A percentile compares a stretch with the other conserved stretches of the same genome.
phyloP scores from a whole-genome alignment of 2,888 invertebrate species.

The Epistrophella euchroma region DNA sequence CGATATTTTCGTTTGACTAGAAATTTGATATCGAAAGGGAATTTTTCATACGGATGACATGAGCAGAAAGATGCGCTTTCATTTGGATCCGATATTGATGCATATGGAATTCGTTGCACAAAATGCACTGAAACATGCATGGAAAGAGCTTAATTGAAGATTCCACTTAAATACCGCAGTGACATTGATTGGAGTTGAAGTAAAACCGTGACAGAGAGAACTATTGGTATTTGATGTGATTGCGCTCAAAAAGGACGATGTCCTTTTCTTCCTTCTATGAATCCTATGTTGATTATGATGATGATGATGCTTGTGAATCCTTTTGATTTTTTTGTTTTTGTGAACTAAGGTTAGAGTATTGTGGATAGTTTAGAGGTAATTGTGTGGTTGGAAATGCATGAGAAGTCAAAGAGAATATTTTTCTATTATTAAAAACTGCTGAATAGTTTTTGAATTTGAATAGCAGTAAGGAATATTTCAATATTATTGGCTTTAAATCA shows the following conservation, averaged over 20 bases:
- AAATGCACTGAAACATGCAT: constrained; percentile 20
- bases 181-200: constrained; percentile 29
- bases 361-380: constrained; percentile 22
- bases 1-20: constrained; percentile 9
- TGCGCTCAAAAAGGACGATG: constrained; percentile 2
- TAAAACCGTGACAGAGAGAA: background rate
- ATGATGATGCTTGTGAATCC: constrained; percentile 8
- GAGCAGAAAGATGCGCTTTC: constrained; percentile 33
- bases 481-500: background rate
- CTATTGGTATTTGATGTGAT: constrained; percentile 26
- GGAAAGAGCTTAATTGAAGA: constrained; percentile 27
- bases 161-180: constrained; percentile 40
- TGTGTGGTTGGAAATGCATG: constrained; percentile 15
- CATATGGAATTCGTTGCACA: constrained; percentile 17
- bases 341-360: background rate
- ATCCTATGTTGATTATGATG: constrained; percentile 11
- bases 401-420: constrained; percentile 25
- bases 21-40: constrained; percentile 9
- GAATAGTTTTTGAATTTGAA: constrained; percentile 4
- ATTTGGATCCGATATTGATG: background rate
- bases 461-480: background rate
- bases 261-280: constrained; percentile 14
- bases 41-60: constrained; percentile 34
- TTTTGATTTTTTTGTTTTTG: background rate
- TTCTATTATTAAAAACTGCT: background rate